A percentile compares a stretch with the other conserved stretches of the same genome.
Evolutionary conservation across 2,113 vertebrate species (phyloP).

Genomic region (Cacatua alba): DNA sequence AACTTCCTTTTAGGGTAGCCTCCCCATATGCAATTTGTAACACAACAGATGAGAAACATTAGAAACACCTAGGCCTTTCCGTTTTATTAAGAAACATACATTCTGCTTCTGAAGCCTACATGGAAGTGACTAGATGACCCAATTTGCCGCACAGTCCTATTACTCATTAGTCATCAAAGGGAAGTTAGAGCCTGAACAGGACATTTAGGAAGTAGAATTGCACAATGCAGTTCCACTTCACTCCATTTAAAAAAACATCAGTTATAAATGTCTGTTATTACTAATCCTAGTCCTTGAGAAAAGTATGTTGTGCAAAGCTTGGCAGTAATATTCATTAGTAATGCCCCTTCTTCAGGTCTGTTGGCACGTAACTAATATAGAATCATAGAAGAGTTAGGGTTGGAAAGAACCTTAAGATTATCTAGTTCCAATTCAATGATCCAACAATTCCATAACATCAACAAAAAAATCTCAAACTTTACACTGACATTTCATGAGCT

Average conservation of each 20-base stretch:
- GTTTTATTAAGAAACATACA: fast-evolving
- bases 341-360: not conserved
- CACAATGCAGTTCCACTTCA: not conserved
- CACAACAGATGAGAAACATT: not conserved
- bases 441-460: not conserved
- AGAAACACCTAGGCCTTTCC: not conserved
- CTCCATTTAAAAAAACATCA: not conserved
- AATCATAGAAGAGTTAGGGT: not conserved
- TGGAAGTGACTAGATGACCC: not conserved
- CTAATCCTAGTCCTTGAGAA: not conserved
- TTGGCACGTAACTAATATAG: not conserved
- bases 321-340: not conserved
- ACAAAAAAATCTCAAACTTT: not conserved
- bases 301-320: not conserved
- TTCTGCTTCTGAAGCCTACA: not conserved
- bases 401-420: not conserved
- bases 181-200: not conserved
- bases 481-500: not conserved
- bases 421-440: not conserved
- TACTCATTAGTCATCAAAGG: not conserved
- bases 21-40: not conserved
- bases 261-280: not conserved
- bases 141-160: not conserved
- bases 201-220: not conserved
- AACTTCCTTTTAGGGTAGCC: not conserved